Conservation (phyloP, 2,797 vertebrate genomes). For the Triplophysa bombifrons region DNA sequence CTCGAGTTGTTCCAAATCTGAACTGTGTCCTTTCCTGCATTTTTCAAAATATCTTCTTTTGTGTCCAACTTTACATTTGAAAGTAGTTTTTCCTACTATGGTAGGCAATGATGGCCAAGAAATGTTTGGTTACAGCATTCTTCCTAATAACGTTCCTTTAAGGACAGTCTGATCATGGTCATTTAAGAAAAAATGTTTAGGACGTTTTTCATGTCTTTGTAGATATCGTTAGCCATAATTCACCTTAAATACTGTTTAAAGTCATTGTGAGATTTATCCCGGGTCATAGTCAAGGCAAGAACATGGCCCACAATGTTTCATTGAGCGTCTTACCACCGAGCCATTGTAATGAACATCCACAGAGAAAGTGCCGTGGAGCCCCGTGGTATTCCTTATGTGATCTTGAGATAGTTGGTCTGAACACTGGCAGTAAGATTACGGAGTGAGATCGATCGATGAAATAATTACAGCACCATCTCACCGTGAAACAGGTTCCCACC, state of each 20-base stretch:
- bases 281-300: constrained; percentile 3
- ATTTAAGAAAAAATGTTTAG: too few species aligned
- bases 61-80: too few species aligned
- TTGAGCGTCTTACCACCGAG: constrained; percentile 40
- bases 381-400: constrained; percentile 6
- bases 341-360: constrained; percentile 37
- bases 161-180: too few species aligned
- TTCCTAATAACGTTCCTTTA: too few species aligned
- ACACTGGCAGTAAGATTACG: constrained; percentile 17
- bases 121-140: too few species aligned
- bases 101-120: too few species aligned
- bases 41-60: too few species aligned
- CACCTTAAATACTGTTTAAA: not conserved
- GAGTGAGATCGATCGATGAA: constrained; percentile 30
- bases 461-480: constrained; percentile 35
- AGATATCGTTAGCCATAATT: not conserved
- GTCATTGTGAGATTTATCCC: not conserved
- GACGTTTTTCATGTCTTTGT: too few species aligned
- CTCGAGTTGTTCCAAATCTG: too few species aligned
- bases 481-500: constrained; percentile 11
- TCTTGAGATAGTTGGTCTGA: constrained; percentile 34
- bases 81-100: too few species aligned
- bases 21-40: too few species aligned
- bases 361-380: constrained; percentile 19
- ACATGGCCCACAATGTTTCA: not conserved